Base-by-base conservation (phyloP, 2,888 invertebrate genomes). In the Mythimna lalbum region DNA sequence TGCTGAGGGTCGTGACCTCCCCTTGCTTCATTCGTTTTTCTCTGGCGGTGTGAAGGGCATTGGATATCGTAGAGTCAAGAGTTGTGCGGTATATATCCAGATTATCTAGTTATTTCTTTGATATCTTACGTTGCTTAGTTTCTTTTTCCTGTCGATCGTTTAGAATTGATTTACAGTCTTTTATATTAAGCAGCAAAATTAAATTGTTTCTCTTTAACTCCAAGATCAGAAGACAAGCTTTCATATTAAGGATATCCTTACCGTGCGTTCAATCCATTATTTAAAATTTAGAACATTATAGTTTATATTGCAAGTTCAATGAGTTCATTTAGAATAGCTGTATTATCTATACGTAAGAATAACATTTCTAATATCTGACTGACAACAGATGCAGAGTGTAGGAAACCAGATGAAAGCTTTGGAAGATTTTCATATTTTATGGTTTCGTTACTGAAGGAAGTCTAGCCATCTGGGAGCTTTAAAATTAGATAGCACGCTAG, bases 261-360 rank as follows among this genome's bases (percentile, higher is more conserved):
- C 33, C n/a, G 1, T 52, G 47, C 27, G 12, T 43, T 31, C 43
- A 59, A 63, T 49, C 53, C 33, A 9, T 27, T 59, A 62, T 63
- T 65, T 50, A 0, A 47, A 36, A 19, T 68, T 67, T 52, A 57
- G 47, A 63, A 68, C 36, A 49, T 59, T 4, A 57, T 12, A 57
- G 55, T 77, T 69, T 81, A 62, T 56, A 33, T 19, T 63, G n/a
- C 57, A 50, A 65, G 73, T 78, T 81, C 70, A 78, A 68, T 31
- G 65, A 59, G 52, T 78, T 70, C 75, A 77, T 78, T 69, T 36
- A 21, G 50, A 27, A 49, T 23, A 64, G 19, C 23, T 49, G 39
- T 63, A 76, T 66, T 63, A 77, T 67, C 43, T 62, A 49, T 17
- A 1, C 31, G 19, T 60, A 52, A 63, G 53, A 71, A 71, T 76